These are phyloP conservation scores for Sebastes glaucus DNA, from an alignment of 2,797 vertebrate species.

Conservation along the genomic window DNA sequence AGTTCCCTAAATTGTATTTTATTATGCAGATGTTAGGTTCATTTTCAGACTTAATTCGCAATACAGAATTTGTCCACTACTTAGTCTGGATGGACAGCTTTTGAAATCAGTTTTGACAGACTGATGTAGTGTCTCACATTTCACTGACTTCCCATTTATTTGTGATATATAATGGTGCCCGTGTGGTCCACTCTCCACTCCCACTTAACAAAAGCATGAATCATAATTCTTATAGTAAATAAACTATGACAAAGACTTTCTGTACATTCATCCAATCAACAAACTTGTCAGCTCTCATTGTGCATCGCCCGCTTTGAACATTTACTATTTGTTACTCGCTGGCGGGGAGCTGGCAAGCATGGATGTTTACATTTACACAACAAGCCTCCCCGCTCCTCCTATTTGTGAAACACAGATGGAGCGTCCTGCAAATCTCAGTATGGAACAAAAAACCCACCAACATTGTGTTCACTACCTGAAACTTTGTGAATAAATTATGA, in stretches of 20 bases:
- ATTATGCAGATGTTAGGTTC: constrained; percentile 7
- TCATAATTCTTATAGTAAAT: constrained; percentile 49
- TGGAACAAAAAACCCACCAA: background rate
- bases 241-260: constrained; percentile 51
- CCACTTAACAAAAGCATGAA: constrained; percentile 47
- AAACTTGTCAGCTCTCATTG: constrained; percentile 43
- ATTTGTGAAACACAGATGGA: constrained; percentile 20
- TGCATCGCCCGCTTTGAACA: constrained; percentile 13
- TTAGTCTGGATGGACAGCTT: constrained; percentile 17
- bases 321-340: constrained; percentile 1
- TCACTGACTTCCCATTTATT: constrained; percentile 30
- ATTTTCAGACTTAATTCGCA: constrained; percentile 5
- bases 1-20: background rate
- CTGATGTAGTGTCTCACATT: constrained; percentile 30
- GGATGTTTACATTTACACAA: constrained; percentile 30
- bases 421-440: background rate
- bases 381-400: background rate
- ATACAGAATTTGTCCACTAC: constrained; percentile 14
- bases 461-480: background rate
- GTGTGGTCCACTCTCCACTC: constrained; percentile 21
- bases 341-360: constrained; percentile 6
- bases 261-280: constrained; percentile 45
- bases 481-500: constrained; percentile 27
- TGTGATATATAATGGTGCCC: constrained; percentile 15
- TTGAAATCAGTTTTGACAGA: constrained; percentile 41